A percentile compares a stretch with the other conserved stretches of the same genome.
Evolutionary conservation across 64 coral and sea anemone genomes (phyloP).

Genomic region (Pachyseris speciosa): DNA sequence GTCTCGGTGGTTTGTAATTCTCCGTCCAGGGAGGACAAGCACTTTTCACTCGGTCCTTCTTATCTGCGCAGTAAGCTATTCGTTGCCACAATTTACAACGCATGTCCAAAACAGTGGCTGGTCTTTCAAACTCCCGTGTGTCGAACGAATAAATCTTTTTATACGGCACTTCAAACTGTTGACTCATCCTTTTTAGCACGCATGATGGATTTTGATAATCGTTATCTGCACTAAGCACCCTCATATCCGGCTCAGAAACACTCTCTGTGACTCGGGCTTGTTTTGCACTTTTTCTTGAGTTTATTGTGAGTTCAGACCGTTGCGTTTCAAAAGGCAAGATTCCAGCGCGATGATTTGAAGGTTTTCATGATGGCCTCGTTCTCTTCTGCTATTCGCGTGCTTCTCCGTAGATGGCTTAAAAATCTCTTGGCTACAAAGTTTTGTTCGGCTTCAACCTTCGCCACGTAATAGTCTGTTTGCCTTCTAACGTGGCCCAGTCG

Average conservation of each 20-base stretch:
- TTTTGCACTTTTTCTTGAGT: conserved; percentile 2
- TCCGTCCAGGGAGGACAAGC: conserved; percentile 63
- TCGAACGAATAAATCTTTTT: conserved; percentile 81
- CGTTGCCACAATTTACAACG: conserved; percentile 81
- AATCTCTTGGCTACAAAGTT: conserved; percentile 68
- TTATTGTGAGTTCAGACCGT: neutral
- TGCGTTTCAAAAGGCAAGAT: conserved; percentile 42
- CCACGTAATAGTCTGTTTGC: conserved; percentile 53
- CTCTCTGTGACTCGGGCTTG: neutral
- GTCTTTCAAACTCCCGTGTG: conserved; percentile 33
- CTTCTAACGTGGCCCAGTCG: conserved; percentile 63
- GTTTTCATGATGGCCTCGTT: conserved; percentile 67
- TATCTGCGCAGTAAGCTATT: conserved; percentile 56
- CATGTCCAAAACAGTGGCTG: conserved; percentile 65
- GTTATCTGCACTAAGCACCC: neutral
- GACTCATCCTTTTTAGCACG: conserved; percentile 55
- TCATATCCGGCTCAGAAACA: neutral
- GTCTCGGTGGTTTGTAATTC: conserved; percentile 33
- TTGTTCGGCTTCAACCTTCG: conserved; percentile 58
- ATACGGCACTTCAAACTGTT: conserved; percentile 81
- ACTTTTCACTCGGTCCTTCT: conserved; percentile 64
- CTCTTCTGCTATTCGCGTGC: conserved; percentile 61
- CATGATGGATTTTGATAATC: conserved; percentile 29
- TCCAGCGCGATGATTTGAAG: conserved; percentile 58
- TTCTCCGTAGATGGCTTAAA: conserved; percentile 62